Conservation (phyloP, 2,113 vertebrate species). For the Motacilla tschutschensis region DNA sequence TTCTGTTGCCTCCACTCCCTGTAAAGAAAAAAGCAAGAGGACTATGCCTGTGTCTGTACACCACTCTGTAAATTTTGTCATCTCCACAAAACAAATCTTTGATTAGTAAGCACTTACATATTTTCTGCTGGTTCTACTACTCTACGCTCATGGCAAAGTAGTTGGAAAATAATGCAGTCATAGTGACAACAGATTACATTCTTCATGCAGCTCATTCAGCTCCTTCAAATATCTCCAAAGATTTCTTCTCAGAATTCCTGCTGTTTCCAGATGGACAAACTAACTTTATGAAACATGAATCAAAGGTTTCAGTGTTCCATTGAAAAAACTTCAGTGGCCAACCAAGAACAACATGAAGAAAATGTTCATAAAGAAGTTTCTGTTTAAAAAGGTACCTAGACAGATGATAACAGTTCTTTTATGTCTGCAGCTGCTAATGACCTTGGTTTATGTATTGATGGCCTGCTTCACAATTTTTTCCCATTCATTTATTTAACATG, state of each 20-base stretch:
- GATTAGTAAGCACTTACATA: rapidly evolving
- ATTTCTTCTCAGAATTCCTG: not conserved
- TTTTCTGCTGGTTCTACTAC: not conserved
- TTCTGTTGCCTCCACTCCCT: not conserved
- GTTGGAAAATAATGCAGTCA: not conserved
- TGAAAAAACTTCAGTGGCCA: not conserved
- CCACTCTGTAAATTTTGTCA: not conserved
- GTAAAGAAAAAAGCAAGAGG: not conserved
- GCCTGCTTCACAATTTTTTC: not conserved
- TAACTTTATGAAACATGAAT: not conserved
- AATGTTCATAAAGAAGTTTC: not conserved
- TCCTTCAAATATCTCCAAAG: not conserved
- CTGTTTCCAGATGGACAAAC: not conserved
- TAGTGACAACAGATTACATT: not conserved
- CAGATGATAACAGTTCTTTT: not conserved
- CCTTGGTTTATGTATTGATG: not conserved
- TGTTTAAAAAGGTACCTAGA: not conserved
- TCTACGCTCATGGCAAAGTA: rapidly evolving
- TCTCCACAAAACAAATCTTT: not conserved
- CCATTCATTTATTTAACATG: not conserved
- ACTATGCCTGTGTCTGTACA: not conserved
- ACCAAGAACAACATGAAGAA: not conserved
- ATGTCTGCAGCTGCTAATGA: not conserved
- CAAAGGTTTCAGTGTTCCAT: not conserved
- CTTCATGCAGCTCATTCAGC: not conserved